Base-by-base conservation (phyloP, 1,140 invertebrate species). In the Drosophila willistoni region DNA sequence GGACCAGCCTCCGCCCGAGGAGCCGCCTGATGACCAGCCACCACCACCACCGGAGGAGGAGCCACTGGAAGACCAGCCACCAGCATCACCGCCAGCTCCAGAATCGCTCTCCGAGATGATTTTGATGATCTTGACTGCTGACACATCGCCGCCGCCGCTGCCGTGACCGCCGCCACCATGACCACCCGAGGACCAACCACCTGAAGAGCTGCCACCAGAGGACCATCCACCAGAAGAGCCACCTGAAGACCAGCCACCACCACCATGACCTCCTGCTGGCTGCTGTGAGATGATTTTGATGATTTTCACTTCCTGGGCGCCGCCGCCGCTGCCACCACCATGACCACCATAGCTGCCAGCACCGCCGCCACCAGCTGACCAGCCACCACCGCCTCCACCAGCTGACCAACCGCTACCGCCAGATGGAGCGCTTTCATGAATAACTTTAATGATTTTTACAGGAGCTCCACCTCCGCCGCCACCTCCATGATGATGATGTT, bases 51-150 rank as follows among this genome's bases (percentile, higher is more conserved):
- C 36, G 1, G 44, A 51, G 42, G 69, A 41, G 3, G 69, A 19
- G 33, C 71, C 71, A 14, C 63, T 69, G 1, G 68, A 36, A 1
- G 75, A 73, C 71, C 67, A 73, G 19, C 79, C 76, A 10, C 76
- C 70, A 41, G 68, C 42, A 44, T 74, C 77, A 22, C 44, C 44
- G 7, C 79, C 76, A n/a, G 56, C 62, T 22, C 70, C 76, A 17
- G 67, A 36, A 17, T 71, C 68, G 54, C 64, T 77, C 7, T 87
- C 83, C 10, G 83, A 82, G 34, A 87, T 87, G 60, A 87, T 80
- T 64, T 87, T 87, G 17, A 87, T 77, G 57, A 87, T 87, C 54
- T 87, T 87, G 0, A 87, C 77, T n/a, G 83, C 83, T 7, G 81
- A 7, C 17, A 79, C 69, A 19, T 82, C 79, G 12, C 36, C 62